Evolutionary conservation across 2,113 vertebrate genomes (phyloP).

Genomic region (Corapipo altera): DNA sequence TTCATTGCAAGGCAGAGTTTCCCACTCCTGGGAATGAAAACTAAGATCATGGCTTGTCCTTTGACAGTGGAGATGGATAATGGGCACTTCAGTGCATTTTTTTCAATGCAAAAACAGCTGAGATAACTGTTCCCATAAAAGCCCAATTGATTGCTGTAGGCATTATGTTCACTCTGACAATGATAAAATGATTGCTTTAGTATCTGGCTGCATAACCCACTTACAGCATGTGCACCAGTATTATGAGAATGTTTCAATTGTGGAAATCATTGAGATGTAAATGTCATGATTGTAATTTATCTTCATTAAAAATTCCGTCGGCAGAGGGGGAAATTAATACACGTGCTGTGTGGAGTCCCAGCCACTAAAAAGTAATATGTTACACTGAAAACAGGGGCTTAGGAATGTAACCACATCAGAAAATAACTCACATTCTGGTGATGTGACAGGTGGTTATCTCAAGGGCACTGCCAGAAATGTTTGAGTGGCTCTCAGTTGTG

Average conservation of each 20-base stretch:
- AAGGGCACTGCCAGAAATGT: conserved; percentile 5
- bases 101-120: conserved; percentile 35
- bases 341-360: not conserved
- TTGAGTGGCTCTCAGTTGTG: not conserved
- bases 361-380: not conserved
- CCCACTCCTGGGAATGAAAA: not conserved
- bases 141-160: conserved; percentile 50
- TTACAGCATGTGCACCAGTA: conserved; percentile 34
- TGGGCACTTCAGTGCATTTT: not conserved
- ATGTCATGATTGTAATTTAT: conserved; percentile 64
- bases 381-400: not conserved
- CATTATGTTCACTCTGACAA: conserved; percentile 64
- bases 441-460: conserved; percentile 42
- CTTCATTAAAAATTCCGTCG: conserved; percentile 48
- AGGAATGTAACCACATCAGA: not conserved
- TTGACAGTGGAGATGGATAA: conserved; percentile 34
- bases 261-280: conserved; percentile 68
- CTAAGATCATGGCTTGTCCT: not conserved
- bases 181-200: conserved; percentile 64
- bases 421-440: not conserved
- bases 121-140: conserved; percentile 56
- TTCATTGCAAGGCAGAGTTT: not conserved
- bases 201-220: conserved; percentile 53
- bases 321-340: conserved; percentile 38
- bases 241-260: conserved; percentile 45